Evolutionary conservation across 2,797 vertebrate genomes (phyloP).

Genomic region (Trichosurus vulpecula): DNA sequence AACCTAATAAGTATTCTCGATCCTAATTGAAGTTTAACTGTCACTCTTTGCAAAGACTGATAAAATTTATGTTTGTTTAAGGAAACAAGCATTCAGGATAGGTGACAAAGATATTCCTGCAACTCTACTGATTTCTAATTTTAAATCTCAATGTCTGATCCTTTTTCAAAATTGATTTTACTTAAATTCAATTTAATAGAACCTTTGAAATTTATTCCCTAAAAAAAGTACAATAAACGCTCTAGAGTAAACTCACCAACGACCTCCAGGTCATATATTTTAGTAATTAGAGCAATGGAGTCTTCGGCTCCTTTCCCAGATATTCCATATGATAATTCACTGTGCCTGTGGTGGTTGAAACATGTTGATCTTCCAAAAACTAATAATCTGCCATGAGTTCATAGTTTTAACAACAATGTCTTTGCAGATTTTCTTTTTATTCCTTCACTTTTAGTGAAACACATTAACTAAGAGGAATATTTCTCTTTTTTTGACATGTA

Average conservation of each 20-base stretch:
- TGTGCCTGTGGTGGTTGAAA: constrained; percentile 64
- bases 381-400: constrained; percentile 55
- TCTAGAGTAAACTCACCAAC: constrained; percentile 58
- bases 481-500: constrained; percentile 26
- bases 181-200: constrained; percentile 55
- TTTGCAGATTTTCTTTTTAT: constrained; percentile 47
- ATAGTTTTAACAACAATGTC: constrained; percentile 37
- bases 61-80: constrained; percentile 65
- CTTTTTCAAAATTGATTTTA: constrained; percentile 43
- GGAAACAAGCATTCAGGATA: constrained; percentile 47
- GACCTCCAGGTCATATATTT: constrained; percentile 48
- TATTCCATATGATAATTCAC: constrained; percentile 70
- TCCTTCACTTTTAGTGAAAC: constrained; percentile 57
- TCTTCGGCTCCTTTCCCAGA: constrained; percentile 65
- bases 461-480: constrained; percentile 63
- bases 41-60: constrained; percentile 63
- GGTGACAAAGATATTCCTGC: constrained; percentile 38
- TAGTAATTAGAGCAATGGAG: constrained; percentile 61
- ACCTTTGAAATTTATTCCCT: constrained; percentile 55
- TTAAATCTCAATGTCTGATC: constrained; percentile 40
- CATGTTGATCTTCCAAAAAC: constrained; percentile 68
- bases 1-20: constrained; percentile 57
- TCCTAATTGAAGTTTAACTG: constrained; percentile 58
- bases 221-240: constrained; percentile 30
- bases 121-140: constrained; percentile 44